phyloP scores from a whole-genome alignment of 1,140 invertebrate species.

The Drosophila bifasciata region DNA sequence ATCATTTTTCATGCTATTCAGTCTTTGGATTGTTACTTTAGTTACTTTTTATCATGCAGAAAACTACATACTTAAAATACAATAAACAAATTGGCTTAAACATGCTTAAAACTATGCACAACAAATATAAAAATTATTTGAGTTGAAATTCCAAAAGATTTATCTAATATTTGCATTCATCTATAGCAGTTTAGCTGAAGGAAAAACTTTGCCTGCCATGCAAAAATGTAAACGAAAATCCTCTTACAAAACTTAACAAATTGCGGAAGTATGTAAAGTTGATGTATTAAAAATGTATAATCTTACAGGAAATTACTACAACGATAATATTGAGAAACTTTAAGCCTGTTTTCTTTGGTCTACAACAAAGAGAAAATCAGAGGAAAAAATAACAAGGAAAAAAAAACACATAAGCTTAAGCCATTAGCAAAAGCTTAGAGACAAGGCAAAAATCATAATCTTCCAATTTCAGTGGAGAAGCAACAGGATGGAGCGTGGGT shows the following conservation, averaged over 20 bases:
- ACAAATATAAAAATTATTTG: conserved; percentile 3
- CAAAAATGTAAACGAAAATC: background rate
- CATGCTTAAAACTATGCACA: background rate
- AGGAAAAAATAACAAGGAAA: conserved; percentile 9
- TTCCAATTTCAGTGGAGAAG: conserved; percentile 61
- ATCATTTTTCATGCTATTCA: background rate
- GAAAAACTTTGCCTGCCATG: too few species aligned
- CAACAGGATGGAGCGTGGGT: conserved; percentile 7
- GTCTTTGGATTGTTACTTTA: background rate
- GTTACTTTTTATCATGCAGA: background rate
- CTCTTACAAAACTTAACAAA: background rate
- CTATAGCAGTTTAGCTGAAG: too few species aligned
- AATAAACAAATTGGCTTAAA: too few species aligned
- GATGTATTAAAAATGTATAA: conserved; percentile 2
- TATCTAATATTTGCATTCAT: too few species aligned
- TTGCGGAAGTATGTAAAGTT: conserved; percentile 23
- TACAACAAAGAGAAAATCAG: conserved; percentile 1
- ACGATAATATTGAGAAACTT: conserved; percentile 23
- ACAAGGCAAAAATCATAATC: conserved; percentile 70
- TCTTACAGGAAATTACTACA: conserved; percentile 43
- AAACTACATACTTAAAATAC: too few species aligned
- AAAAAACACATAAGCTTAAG: conserved; percentile 63
- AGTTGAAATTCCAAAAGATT: too few species aligned
- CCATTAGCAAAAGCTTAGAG: conserved; percentile 68
- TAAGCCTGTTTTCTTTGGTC: background rate